phyloP scores from a whole-genome alignment of 2,113 vertebrate species.

The Typhlomys cinereus region DNA sequence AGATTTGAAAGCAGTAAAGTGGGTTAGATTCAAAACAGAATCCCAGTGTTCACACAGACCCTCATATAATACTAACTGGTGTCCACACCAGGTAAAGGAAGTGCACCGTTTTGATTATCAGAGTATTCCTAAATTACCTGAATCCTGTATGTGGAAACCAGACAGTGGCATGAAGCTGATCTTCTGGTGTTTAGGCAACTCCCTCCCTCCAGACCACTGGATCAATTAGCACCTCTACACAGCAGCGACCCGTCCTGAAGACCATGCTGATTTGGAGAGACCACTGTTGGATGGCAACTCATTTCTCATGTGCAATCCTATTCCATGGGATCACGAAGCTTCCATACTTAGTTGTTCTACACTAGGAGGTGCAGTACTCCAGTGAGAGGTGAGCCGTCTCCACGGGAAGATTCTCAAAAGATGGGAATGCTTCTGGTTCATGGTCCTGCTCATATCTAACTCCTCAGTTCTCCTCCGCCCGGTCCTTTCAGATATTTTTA shows the following conservation, averaged over 20 bases:
- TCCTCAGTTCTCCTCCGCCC: not conserved
- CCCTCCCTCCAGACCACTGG: not conserved
- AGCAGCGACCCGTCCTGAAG: not conserved
- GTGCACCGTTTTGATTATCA: not conserved
- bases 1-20: not conserved
- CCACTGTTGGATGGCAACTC: not conserved
- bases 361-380: not conserved
- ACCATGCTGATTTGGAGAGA: not conserved
- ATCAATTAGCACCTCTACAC: not conserved
- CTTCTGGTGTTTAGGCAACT: not conserved
- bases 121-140: not conserved
- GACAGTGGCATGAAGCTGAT: not conserved
- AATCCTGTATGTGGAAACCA: not conserved
- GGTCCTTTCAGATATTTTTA: constrained; percentile 19
- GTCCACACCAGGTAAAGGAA: not conserved
- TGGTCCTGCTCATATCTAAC: not conserved
- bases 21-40: constrained; percentile 1
- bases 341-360: not conserved
- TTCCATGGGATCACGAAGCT: too few species aligned
- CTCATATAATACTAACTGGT: not conserved
- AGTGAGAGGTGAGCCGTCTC: not conserved
- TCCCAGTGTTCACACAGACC: not conserved
- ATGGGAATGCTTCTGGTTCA: not conserved
- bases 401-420: not conserved
- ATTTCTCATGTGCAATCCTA: not conserved